Evolutionary conservation across 2,888 invertebrate species (phyloP), one percentile per base, ranked within the genome.

Genomic region (Pyrrhosoma nymphula): DNA sequence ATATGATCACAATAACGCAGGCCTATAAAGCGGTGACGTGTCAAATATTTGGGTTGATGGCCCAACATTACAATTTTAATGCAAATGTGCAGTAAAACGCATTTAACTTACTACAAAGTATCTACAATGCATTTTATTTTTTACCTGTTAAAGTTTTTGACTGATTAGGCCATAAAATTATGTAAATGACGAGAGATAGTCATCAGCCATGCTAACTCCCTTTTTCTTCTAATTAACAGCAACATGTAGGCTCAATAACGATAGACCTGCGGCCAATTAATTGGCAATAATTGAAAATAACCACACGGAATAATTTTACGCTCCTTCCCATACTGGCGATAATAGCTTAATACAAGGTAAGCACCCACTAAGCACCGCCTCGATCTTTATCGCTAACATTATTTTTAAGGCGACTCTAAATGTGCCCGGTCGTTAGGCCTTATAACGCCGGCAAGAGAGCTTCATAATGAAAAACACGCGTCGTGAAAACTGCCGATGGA

Each of bases 401-500:
- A 82, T 10, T 82, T 82, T 82, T 82, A 82, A 82, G 18, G 75
- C 30, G 82, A 0, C 16, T 35, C 82, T 35, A 82, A 16, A 82
- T 16, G 35, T n/a, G 82, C 82, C 16, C 30, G 35, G 35, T n/a
- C 82, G 82, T 82, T 82, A 82, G 82, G 82, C 82, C 82, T 82
- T 35, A 82, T 18, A 35, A 82, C 82, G 82, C 69, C 69, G n/a
- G 47, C 47, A 8, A 2, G 47, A 12, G n/a, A 3, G 69, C 69
- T 69, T 69, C n/a, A 14, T 35, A 16, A 35, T 82, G 82, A 82
- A 82, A 82, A 82, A 82, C 16, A 4, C 82, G 6, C 30, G 82
- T 35, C 82, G 82, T n/a, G 82, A 82, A 82, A 82, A 82, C 82
- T 82, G 82, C 82, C 69, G 69, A 69, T 69, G 20, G 39, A 20